These are phyloP conservation scores for Salminus brasiliensis DNA, from an alignment of 2,113 vertebrate species.

Conservation along the genomic window DNA sequence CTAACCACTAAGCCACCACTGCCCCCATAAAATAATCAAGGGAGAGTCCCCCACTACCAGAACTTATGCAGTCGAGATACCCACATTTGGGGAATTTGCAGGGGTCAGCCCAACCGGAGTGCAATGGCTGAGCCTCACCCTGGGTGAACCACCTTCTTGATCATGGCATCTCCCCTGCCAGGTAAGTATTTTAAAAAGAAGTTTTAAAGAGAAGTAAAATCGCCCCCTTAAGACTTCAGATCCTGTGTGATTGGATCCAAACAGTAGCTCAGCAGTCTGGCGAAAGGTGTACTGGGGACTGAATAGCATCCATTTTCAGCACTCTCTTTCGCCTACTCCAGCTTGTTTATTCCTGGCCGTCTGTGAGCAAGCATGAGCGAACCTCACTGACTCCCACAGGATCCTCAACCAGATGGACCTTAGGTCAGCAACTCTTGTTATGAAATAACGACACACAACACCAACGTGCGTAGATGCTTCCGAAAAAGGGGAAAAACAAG, in stretches of 20 bases:
- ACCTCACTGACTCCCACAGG: neutral
- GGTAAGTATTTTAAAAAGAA: too few relatives aligned
- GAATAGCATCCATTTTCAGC: neutral
- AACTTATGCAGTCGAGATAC: too few relatives aligned
- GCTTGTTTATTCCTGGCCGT: slow-evolving; percentile 18
- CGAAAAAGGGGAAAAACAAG: slow-evolving; percentile 28
- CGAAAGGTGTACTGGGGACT: neutral
- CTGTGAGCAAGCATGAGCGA: neutral
- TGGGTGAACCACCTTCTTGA: too few relatives aligned
- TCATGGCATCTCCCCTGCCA: too few relatives aligned
- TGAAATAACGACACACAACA: neutral
- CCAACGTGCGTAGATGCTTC: neutral
- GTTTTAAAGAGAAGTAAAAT: too few relatives aligned
- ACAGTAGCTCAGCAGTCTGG: neutral
- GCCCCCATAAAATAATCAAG: too few relatives aligned
- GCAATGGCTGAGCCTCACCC: too few relatives aligned
- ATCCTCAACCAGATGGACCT: neutral
- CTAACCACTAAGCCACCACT: too few relatives aligned
- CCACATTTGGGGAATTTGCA: too few relatives aligned
- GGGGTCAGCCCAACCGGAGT: too few relatives aligned
- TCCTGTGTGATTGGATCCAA: neutral
- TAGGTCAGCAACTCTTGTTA: neutral
- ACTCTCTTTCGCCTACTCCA: neutral
- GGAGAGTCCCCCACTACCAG: too few relatives aligned
- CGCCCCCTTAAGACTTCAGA: neutral